Evolutionary conservation across 2,888 invertebrate genomes (phyloP).

Genomic region (Danaus chrysippus): DNA sequence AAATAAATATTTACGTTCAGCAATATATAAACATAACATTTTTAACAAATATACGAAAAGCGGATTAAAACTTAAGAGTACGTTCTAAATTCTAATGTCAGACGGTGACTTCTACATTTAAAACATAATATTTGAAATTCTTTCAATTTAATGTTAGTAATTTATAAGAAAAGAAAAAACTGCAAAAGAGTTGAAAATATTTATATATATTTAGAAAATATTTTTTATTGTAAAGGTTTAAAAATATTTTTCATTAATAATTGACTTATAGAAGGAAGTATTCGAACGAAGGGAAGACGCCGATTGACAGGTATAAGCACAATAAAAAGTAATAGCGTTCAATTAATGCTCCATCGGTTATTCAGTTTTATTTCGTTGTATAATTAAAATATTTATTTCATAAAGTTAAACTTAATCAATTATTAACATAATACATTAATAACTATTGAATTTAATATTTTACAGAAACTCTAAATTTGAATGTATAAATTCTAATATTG

Average conservation of each 20-base stretch:
- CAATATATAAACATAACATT: constrained; percentile 7
- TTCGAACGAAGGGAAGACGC: constrained; percentile 4
- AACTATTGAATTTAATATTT: too few species aligned
- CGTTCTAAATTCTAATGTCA: constrained; percentile 3
- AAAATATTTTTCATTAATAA: background rate
- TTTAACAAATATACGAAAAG: constrained; percentile 2
- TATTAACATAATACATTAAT: too few species aligned
- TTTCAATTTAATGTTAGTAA: background rate
- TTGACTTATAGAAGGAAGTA: background rate
- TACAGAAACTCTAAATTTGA: too few species aligned
- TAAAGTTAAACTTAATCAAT: too few species aligned
- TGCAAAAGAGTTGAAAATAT: too few species aligned
- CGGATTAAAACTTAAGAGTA: background rate
- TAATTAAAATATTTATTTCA: too few species aligned
- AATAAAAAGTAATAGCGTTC: background rate
- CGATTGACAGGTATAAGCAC: background rate
- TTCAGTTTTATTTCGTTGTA: too few species aligned
- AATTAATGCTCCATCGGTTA: background rate
- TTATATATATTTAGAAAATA: too few species aligned
- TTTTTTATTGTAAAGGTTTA: too few species aligned
- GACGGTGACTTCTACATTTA: background rate
- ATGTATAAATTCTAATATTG: background rate
- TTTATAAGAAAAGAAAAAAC: background rate
- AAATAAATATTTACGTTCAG: constrained; percentile 24
- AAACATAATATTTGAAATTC: background rate